phyloP scores from a whole-genome alignment of 2,113 vertebrate species.

The Antechinus flavipes region DNA sequence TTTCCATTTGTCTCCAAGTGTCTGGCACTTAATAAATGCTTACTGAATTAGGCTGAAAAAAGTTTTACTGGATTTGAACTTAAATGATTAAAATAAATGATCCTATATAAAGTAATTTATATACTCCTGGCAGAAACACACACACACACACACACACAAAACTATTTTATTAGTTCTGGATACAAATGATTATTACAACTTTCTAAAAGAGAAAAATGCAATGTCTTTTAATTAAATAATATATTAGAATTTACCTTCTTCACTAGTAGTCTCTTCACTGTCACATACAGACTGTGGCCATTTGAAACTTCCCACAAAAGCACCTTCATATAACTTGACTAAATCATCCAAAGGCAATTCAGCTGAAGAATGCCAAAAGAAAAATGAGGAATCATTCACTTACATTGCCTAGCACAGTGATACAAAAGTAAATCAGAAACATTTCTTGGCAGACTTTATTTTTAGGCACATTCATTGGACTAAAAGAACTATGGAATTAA shows the following conservation, averaged over 20 bases:
- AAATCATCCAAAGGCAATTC: conserved; percentile 92
- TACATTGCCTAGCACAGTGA: background rate
- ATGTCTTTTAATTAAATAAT: background rate
- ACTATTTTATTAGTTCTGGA: background rate
- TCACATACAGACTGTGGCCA: conserved; percentile 89
- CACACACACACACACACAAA: background rate
- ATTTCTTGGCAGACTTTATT: background rate
- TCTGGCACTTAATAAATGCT: background rate
- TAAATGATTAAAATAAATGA: background rate
- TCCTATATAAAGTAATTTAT: background rate
- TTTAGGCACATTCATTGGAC: background rate
- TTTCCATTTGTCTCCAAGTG: background rate
- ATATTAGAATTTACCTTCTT: conserved; percentile 79
- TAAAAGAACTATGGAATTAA: background rate
- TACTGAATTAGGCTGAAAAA: background rate
- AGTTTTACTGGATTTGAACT: background rate
- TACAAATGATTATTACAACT: background rate
- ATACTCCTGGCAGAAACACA: background rate
- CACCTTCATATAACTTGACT: conserved; percentile 92
- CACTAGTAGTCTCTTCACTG: conserved; percentile 89
- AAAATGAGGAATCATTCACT: background rate
- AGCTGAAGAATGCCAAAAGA: conserved; percentile 81
- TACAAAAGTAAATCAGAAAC: background rate
- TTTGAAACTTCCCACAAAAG: conserved; percentile 90
- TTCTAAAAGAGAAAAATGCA: background rate